Evolutionary conservation across 2,797 vertebrate species (phyloP), one percentile per base, ranked within the genome.

Genomic region (Danio kyathit): DNA sequence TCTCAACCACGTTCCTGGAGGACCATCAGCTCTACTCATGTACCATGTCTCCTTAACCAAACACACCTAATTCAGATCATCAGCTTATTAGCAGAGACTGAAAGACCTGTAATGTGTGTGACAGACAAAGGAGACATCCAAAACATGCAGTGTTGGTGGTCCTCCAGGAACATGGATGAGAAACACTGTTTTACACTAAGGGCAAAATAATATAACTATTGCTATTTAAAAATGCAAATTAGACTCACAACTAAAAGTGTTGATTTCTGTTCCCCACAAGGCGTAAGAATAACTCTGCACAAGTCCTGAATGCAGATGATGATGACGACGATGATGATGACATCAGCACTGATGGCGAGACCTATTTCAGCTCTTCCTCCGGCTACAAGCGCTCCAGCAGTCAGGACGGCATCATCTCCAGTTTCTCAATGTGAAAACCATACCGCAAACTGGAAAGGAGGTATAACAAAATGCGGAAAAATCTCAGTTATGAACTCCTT

Each of bases 301-400:
- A 95, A 38, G 88, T 96, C 52, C 90, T 98, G 83, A 95, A 94
- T 60, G 86, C 95, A 77, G 96, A 95, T 0, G 93, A 96, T 0
- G 94, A 96, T 0, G 81, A 82, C 0, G 95, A 96, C 0, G 93
- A 96, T 0, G 95, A 97, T 0, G 95, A 96, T 5, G 93, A 97
- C 82, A 89, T 96, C 88, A 97, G 97, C 91, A 97, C 95, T 0
- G 96, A 98, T 0, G 96, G 96, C 4, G 97, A 98, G 21, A 96
- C 94, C 40, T 95, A 97, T 87, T 97, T 95, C 74, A 97, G 97
- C 88, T 94, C 92, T 0, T 89, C 95, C 0, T 90, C 93, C 8
- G 93, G 91, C 76, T 96, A 94, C 88, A 93, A 94, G 83, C 94
- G 93, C 64, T 90, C 94, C 84, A 88, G 92, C 5, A 96, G 94